These are phyloP conservation scores for Bagarius yarrelli DNA, from an alignment of 2,113 vertebrate genomes.

Conservation along the genomic window DNA sequence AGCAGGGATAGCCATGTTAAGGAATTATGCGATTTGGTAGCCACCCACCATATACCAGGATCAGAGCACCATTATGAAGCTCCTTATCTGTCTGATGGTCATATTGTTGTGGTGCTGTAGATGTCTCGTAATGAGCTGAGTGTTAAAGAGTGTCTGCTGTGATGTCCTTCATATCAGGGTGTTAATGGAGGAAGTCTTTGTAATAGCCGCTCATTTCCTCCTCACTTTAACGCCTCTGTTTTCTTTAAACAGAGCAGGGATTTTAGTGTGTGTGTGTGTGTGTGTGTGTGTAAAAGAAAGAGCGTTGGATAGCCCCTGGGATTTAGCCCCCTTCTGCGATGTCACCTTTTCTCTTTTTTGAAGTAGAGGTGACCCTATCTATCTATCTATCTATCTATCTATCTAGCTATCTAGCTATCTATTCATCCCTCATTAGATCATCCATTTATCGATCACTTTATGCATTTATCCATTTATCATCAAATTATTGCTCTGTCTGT, in stretches of 20 bases:
- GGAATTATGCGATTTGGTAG: neutral
- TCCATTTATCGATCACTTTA: neutral
- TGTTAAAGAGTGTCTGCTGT: conserved; percentile 5
- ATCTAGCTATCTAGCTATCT: neutral
- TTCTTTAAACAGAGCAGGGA: neutral
- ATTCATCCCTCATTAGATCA: neutral
- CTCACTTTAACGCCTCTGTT: conserved; percentile 37
- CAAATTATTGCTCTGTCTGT: too few relatives aligned
- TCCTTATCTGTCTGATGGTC: neutral
- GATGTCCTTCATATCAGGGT: conserved; percentile 8
- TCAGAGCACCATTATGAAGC: neutral
- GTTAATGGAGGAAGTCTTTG: conserved; percentile 28
- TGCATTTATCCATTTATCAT: neutral
- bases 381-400: neutral
- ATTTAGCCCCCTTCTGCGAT: neutral
- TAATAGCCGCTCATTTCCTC: conserved; percentile 37
- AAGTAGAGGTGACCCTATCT: neutral
- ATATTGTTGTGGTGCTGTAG: neutral
- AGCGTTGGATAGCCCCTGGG: neutral
- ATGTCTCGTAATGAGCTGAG: neutral
- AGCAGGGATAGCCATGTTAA: too few relatives aligned
- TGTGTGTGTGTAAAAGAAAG: neutral
- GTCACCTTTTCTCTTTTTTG: neutral
- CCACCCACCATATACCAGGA: neutral
- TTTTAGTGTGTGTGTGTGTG: neutral